phyloP scores from a whole-genome alignment of 2,797 vertebrate species.

The Sarcoramphus papa region DNA sequence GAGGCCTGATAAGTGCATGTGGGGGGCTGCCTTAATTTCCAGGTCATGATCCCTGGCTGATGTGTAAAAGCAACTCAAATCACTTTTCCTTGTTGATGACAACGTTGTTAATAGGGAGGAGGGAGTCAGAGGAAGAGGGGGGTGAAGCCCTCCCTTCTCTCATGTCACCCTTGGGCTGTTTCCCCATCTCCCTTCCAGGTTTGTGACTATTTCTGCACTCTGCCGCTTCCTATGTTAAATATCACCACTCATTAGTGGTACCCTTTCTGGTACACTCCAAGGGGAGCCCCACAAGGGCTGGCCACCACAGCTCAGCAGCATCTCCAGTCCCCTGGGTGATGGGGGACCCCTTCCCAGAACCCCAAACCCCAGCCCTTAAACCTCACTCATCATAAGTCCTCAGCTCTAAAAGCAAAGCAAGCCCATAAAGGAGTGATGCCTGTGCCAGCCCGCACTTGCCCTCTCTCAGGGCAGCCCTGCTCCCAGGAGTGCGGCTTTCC shows the following conservation, averaged over 20 bases:
- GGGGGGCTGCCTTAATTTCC: neutral
- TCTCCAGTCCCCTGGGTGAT: neutral
- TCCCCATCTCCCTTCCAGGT: neutral
- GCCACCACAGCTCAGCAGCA: neutral
- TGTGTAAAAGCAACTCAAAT: neutral
- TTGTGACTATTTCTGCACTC: neutral
- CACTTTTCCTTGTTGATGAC: neutral
- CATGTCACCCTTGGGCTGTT: neutral
- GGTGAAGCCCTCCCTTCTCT: neutral
- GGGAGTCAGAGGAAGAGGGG: neutral
- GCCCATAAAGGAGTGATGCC: neutral
- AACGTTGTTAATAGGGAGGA: neutral
- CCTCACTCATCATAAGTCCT: neutral
- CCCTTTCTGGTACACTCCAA: neutral
- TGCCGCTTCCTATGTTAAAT: neutral
- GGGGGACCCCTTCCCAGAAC: neutral
- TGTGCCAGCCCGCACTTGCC: neutral
- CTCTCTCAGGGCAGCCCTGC: neutral
- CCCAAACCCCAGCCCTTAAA: neutral
- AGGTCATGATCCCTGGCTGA: neutral
- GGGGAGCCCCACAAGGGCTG: neutral
- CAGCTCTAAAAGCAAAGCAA: neutral
- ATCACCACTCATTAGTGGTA: neutral
- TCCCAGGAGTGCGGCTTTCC: neutral
- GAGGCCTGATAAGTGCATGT: fast-evolving